Evolutionary conservation across 2,113 vertebrate species (phyloP), one percentile per base, ranked within the genome.

Genomic region (Nothobranchius kuhntae): DNA sequence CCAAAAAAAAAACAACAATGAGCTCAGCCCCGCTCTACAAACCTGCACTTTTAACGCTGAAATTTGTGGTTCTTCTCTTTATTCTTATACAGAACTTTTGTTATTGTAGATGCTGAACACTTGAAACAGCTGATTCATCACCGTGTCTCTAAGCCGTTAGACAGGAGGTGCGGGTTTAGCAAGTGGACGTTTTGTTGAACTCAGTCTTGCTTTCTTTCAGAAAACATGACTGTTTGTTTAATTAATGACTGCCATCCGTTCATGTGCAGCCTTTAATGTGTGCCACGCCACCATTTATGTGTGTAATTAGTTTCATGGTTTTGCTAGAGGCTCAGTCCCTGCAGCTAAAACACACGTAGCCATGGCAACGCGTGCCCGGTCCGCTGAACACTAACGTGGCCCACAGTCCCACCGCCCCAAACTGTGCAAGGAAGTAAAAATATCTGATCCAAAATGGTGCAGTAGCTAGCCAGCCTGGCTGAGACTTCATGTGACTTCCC

Each of bases 341-440:
- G 63, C 66, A 71, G 80, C 68, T 58, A 30, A 59, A 74, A 57
- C 67, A 75, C 55, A 55, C 21, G 46, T 68, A 70, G 53, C 72
- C 80, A 62, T 72, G 61, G 73, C 73, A 53, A 56, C 58, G 48
- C 61, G 65, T 52, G 71, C 63, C 73, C 44, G 58, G 83, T 83
- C 77, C 73, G 70, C 85, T 76, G 74, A 77, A 72, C 53, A 6
- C 53, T 75, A 89, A 85, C 56, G 66, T 82, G 77, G 73, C 84
- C 82, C 54, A 65, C 46, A 44, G 75, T 54, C 70, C 53, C 30
- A 44, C 44, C 56, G 61, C 68, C 45, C 56, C 52, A 44, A 72
- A 76, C 75, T 67, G 65, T 71, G 71, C 52, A 13, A 60, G 46
- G 68, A 68, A 76, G 78, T 52, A 46, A 70, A 85, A 77, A 77